Percentiles rank a stretch among this genome's conserved stretches.
phyloP scores from a whole-genome alignment of 2,113 vertebrate genomes.

The Myiozetetes cayanensis region DNA sequence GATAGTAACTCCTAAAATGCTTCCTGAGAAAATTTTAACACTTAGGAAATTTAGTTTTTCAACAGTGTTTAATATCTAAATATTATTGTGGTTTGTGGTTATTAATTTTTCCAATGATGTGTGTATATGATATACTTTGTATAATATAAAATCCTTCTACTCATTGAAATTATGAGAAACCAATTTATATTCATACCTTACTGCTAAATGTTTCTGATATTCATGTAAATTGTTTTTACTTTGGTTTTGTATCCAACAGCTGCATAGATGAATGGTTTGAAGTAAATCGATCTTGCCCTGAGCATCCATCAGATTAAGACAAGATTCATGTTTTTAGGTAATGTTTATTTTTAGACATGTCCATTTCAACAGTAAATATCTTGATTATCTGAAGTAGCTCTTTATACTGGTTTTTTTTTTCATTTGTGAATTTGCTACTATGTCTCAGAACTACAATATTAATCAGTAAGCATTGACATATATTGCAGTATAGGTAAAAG shows the following conservation, averaged over 20 bases:
- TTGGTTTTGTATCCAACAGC: conserved; percentile 70
- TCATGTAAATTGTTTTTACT: neutral
- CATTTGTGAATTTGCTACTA: neutral
- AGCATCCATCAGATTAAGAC: conserved; percentile 93
- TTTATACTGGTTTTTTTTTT: neutral
- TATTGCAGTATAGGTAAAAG: neutral
- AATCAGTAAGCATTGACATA: neutral
- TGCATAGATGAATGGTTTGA: conserved; percentile 98
- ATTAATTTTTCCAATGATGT: neutral
- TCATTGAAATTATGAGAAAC: neutral
- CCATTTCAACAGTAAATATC: neutral
- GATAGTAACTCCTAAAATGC: neutral
- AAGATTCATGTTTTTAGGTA: conserved; percentile 74
- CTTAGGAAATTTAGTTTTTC: neutral
- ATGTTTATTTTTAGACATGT: neutral
- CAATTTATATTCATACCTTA: neutral
- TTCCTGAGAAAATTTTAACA: neutral
- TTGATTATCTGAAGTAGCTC: neutral
- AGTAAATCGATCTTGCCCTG: conserved; percentile 95
- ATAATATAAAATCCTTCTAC: neutral
- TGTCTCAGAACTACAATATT: neutral
- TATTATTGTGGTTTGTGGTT: neutral
- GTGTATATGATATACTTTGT: neutral
- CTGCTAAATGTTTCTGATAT: neutral
- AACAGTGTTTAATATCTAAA: neutral